Evolutionary conservation across 2,797 vertebrate genomes (phyloP).

Genomic region (Alosa sapidissima): DNA sequence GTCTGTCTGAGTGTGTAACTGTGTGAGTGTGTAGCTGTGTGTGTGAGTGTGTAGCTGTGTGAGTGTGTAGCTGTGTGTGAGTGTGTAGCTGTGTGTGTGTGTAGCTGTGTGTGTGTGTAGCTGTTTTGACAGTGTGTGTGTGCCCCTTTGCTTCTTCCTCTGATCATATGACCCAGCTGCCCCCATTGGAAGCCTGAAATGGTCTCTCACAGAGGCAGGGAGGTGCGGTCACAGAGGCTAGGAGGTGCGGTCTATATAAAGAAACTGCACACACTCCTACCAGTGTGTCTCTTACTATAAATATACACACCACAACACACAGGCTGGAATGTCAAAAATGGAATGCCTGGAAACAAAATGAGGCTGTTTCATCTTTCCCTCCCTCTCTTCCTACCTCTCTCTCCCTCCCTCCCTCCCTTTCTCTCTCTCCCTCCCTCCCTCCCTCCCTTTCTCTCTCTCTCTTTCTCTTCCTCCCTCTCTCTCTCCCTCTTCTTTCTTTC

Average conservation of each 20-base stretch:
- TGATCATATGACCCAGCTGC: neutral
- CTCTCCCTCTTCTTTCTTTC: conserved; percentile 28
- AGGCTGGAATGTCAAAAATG: conserved; percentile 8
- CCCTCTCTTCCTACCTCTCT: conserved; percentile 17
- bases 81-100: no score
- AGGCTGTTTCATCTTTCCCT: conserved; percentile 1
- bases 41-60: no score
- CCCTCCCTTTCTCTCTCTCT: conserved; percentile 2
- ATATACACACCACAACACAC: conserved; percentile 1
- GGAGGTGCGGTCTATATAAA: conserved; percentile 1
- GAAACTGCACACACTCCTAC: neutral
- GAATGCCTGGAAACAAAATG: conserved; percentile 22
- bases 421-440: neutral
- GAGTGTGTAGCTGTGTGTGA: no score
- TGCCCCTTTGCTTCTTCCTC: neutral
- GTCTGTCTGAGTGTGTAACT: no score
- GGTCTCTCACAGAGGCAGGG: neutral
- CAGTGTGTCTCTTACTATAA: neutral
- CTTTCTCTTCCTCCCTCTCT: conserved; percentile 30
- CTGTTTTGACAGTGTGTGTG: no score
- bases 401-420: neutral
- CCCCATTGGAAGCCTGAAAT: neutral
- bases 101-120: no score
- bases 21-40: no score
- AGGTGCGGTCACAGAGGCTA: neutral